phyloP scores from a whole-genome alignment of 2,797 vertebrate species.

The Syndactyla subalaris region DNA sequence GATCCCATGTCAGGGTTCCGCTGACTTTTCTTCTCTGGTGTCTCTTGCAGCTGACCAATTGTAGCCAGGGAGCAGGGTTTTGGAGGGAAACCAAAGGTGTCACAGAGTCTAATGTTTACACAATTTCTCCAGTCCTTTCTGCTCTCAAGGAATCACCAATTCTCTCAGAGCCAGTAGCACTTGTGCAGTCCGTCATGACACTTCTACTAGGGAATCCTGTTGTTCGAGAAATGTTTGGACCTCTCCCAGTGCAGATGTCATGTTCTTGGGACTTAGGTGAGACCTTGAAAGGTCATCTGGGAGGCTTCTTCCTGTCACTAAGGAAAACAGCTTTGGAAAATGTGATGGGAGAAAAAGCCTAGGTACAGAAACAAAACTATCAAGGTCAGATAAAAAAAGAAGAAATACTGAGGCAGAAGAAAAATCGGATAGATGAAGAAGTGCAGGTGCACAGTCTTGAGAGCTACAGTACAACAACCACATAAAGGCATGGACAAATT shows the following conservation, averaged over 20 bases:
- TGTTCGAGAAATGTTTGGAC: not conserved
- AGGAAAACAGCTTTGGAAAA: not conserved
- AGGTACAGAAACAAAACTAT: not conserved
- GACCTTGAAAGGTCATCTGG: not conserved
- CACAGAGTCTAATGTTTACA: not conserved
- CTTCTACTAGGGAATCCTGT: not conserved
- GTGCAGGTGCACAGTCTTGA: not conserved
- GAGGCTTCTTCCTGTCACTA: not conserved
- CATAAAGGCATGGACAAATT: not conserved
- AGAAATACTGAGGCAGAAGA: not conserved
- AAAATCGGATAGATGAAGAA: not conserved
- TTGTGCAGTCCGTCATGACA: fast-evolving
- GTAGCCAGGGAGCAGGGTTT: not conserved
- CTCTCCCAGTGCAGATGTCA: not conserved
- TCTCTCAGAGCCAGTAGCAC: not conserved
- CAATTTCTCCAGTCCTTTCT: not conserved
- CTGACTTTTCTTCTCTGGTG: not conserved
- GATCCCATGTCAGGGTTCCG: not conserved
- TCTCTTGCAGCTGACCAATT: not conserved
- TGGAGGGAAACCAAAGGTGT: not conserved
- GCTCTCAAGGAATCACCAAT: not conserved
- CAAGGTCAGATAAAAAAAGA: not conserved
- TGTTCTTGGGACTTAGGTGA: not conserved
- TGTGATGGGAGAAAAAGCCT: not conserved
- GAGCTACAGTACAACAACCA: not conserved